Evolutionary conservation across 2,113 vertebrate genomes (phyloP), one percentile per base, ranked within the genome.

Genomic region (Australoheros scitulus): DNA sequence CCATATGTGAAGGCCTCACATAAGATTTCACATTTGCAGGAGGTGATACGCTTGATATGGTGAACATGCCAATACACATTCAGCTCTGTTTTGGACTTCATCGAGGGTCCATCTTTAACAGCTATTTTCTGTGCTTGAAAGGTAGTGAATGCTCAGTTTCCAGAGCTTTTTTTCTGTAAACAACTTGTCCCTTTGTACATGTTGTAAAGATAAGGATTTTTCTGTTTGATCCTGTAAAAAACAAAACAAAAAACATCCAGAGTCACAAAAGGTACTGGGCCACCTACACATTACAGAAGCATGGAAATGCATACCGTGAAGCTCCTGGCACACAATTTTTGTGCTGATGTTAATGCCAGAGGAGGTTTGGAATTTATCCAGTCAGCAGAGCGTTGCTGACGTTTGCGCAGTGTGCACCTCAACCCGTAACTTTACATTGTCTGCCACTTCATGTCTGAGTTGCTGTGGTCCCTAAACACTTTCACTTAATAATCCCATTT

Each of bases 1-100:
- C 63, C 74, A 81, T 59, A 58, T 56, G 26, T 55, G 56, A 56
- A 74, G 76, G 65, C 15, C 52, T 72, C 47, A 81, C 63, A 59
- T 84, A 81, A 20, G 57, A 89, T 47, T 81, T 82, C 36, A 59
- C 22, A 59, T 68, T 43, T 59, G 65, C 14, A 26, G 10, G 43
- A 22, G 75, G 59, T 32, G 60, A 76, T 76, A 50, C 10, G 32
- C 52, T 64, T 70, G 15, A 59, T 80, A 24, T 52, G 52, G 59
- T 64, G 29, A 80, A 57, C 57, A 57, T 75, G 50, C 50, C 24
- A n/a, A 60, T 7, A 60, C 64, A 65, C 26, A 83, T n/a, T 13
- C 7, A 47, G 76, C 17, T 83, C 24, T 79, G 52, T 36, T 55
- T 68, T 43, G 58, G 10, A 56, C 29, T 56, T 38, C 6, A 10